Evolutionary conservation across 92 coral and sea anemone genomes (phyloP).

Genomic region (Porites divaricata): DNA sequence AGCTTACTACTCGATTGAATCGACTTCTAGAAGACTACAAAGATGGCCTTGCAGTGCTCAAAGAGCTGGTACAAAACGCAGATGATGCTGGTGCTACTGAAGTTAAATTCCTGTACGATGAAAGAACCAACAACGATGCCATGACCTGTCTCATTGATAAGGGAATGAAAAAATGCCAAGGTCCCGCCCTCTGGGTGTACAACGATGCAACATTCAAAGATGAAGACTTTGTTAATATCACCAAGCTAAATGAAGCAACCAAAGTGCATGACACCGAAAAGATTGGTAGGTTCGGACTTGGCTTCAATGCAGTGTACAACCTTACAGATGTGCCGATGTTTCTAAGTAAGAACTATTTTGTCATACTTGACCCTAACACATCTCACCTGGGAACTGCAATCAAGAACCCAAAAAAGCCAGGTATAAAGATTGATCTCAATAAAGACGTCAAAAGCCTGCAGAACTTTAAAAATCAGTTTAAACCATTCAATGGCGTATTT

Average conservation of each 20-base stretch:
- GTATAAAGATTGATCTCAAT: conserved; percentile 73
- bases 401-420: conserved; percentile 64
- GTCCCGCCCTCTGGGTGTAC: conserved; percentile 90
- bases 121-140: conserved; percentile 62
- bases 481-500: conserved; percentile 79
- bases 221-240: conserved; percentile 83
- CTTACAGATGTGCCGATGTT: conserved; percentile 91
- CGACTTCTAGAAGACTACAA: conserved; percentile 81
- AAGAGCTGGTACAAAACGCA: conserved; percentile 87
- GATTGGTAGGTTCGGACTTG: conserved; percentile 93
- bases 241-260: conserved; percentile 86
- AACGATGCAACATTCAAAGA: conserved; percentile 87
- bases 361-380: conserved; percentile 71
- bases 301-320: conserved; percentile 86
- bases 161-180: conserved; percentile 83
- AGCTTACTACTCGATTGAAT: conserved; percentile 67
- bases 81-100: conserved; percentile 87
- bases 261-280: conserved; percentile 77
- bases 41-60: conserved; percentile 81
- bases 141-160: conserved; percentile 72
- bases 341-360: conserved; percentile 67
- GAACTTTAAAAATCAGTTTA: conserved; percentile 73
- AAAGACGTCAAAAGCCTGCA: conserved; percentile 34
- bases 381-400: conserved; percentile 74
- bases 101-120: conserved; percentile 73